Conservation (phyloP, 2,888 invertebrate genomes). For the Anoncus sp. region DNA sequence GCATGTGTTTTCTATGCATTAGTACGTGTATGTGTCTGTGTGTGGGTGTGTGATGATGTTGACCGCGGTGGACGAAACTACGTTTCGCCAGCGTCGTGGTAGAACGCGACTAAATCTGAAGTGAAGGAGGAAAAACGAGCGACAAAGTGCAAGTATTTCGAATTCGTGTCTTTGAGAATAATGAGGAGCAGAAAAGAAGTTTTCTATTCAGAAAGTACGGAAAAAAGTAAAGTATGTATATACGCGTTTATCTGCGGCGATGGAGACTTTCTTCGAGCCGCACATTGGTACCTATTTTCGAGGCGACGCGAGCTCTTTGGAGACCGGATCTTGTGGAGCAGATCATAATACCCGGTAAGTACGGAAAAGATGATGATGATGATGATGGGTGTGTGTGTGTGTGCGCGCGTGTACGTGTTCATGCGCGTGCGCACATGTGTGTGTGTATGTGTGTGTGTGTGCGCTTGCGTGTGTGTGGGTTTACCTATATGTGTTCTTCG, state of each 20-base stretch:
- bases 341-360: constrained; percentile 53
- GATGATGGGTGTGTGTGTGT: no score
- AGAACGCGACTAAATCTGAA: constrained; percentile 59
- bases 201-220: constrained; percentile 21
- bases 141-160: constrained; percentile 58
- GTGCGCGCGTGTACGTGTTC: no score
- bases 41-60: constrained; percentile 26
- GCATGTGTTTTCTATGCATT: no score
- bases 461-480: no score
- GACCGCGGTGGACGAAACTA: constrained; percentile 36
- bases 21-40: no score
- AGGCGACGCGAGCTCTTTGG: constrained; percentile 16
- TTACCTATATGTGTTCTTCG: constrained; percentile 35
- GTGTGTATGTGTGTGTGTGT: constrained; percentile 11
- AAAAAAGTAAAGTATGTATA: constrained; percentile 2
- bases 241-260: constrained; percentile 28
- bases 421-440: constrained; percentile 29
- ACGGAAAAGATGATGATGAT: constrained; percentile 57
- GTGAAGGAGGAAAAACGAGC: constrained; percentile 57
- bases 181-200: constrained; percentile 24
- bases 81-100: constrained; percentile 30
- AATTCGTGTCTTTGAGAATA: constrained; percentile 35
- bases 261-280: constrained; percentile 46
- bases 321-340: constrained; percentile 52
- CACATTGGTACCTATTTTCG: constrained; percentile 36